These are phyloP conservation scores for Dusona sp. DNA, from an alignment of 2,888 invertebrate genomes.

Conservation along the genomic window DNA sequence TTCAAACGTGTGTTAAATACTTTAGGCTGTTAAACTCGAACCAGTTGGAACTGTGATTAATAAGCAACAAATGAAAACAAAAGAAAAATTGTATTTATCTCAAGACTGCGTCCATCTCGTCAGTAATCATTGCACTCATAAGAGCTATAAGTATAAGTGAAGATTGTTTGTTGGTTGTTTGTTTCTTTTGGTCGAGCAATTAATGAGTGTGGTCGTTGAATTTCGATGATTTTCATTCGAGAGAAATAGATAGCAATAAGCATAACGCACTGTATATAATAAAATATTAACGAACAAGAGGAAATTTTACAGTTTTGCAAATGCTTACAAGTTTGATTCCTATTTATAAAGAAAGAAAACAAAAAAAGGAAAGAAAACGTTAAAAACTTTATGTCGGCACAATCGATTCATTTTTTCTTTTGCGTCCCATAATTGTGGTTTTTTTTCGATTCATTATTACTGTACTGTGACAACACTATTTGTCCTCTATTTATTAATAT, in stretches of 20 bases:
- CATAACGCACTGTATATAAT: slow-evolving; percentile 66
- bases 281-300: slow-evolving; percentile 43
- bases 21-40: slow-evolving; percentile 64
- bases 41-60: slow-evolving; percentile 62
- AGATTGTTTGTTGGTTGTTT: not conserved
- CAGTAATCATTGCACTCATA: slow-evolving; percentile 72
- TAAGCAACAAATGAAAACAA: slow-evolving; percentile 25
- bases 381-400: slow-evolving; percentile 26
- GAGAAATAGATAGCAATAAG: slow-evolving; percentile 35
- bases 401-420: slow-evolving; percentile 23
- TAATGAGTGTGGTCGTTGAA: slow-evolving; percentile 44
- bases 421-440: slow-evolving; percentile 17
- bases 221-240: slow-evolving; percentile 38
- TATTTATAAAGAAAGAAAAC: slow-evolving; percentile 57
- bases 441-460: slow-evolving; percentile 26
- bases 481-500: slow-evolving; percentile 61
- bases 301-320: slow-evolving; percentile 66
- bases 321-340: slow-evolving; percentile 53
- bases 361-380: slow-evolving; percentile 23
- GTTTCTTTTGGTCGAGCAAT: slow-evolving; percentile 25
- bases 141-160: slow-evolving; percentile 12
- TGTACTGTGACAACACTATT: slow-evolving; percentile 33
- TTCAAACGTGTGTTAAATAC: slow-evolving; percentile 38
- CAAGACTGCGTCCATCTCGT: slow-evolving; percentile 76
- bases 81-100: slow-evolving; percentile 71